These are phyloP conservation scores for Enteromius viviparus DNA, from an alignment of 2,797 vertebrate genomes.

Conservation along the genomic window DNA sequence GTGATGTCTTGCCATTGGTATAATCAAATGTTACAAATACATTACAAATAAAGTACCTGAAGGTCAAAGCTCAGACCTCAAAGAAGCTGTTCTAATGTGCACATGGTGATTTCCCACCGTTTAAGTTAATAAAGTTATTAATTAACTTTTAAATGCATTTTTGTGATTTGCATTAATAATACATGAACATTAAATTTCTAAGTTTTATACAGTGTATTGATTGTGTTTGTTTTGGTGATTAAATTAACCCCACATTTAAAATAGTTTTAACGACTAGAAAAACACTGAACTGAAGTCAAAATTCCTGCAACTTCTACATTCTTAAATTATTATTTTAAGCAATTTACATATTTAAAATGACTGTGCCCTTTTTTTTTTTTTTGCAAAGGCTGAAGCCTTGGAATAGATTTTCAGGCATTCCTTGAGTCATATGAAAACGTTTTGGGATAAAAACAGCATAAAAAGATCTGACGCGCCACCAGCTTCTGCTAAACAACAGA, in stretches of 20 bases:
- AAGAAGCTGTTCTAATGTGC: neutral
- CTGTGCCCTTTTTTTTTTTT: too few species aligned
- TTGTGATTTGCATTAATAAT: too few species aligned
- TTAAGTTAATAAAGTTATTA: neutral
- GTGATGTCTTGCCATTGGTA: neutral
- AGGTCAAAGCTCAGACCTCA: neutral
- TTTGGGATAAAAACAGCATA: neutral
- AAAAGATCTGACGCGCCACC: neutral
- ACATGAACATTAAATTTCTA: too few species aligned
- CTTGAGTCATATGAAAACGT: neutral
- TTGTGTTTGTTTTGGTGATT: neutral
- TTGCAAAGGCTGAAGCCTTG: neutral
- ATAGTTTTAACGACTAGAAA: neutral
- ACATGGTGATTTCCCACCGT: neutral
- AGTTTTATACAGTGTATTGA: neutral
- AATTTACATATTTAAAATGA: neutral
- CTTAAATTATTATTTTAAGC: neutral
- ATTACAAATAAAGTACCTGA: neutral
- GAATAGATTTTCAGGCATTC: slow-evolving; percentile 4
- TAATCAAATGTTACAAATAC: neutral
- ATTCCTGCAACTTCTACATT: neutral
- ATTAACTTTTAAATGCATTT: neutral
- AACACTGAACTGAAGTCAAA: neutral
- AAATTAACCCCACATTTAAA: neutral
- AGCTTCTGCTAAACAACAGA: slow-evolving; percentile 9